Evolutionary conservation across 2,888 invertebrate genomes (phyloP).

Genomic region (Synanthedon vespiformis): DNA sequence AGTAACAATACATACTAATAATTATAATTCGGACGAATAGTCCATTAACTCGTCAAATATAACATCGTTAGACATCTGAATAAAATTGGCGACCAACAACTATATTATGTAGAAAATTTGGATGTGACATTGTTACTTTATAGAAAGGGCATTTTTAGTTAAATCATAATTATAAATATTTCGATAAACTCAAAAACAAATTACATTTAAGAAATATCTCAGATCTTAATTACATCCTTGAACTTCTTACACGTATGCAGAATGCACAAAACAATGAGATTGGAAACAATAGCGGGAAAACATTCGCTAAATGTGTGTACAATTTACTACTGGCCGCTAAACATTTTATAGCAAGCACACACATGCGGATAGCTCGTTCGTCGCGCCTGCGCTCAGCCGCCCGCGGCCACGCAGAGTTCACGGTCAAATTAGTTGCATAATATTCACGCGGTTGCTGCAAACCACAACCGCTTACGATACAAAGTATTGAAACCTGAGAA

Average conservation of each 20-base stretch:
- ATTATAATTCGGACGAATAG: too few relatives aligned
- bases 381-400: slow-evolving; percentile 6
- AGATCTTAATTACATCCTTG: slow-evolving; percentile 2
- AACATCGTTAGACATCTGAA: too few relatives aligned
- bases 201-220: too few relatives aligned
- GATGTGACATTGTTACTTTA: too few relatives aligned
- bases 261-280: slow-evolving; percentile 8
- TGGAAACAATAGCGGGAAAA: slow-evolving; percentile 36
- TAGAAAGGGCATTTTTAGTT: too few relatives aligned
- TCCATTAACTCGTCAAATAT: too few relatives aligned
- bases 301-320: slow-evolving; percentile 23
- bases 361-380: not conserved
- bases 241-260: slow-evolving; percentile 12
- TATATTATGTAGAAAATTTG: too few relatives aligned
- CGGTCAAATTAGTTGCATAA: slow-evolving; percentile 30
- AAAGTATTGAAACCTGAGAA: not conserved
- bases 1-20: too few relatives aligned
- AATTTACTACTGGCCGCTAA: slow-evolving; percentile 18
- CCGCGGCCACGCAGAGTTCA: slow-evolving; percentile 34
- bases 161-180: too few relatives aligned
- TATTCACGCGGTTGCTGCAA: not conserved
- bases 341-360: slow-evolving; percentile 1
- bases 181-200: too few relatives aligned
- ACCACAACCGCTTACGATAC: not conserved
- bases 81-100: too few relatives aligned